A percentile compares a stretch with the other conserved stretches of the same genome.
Evolutionary conservation across 2,797 vertebrate species (phyloP).

Genomic region (Hippopotamyrus pictus): DNA sequence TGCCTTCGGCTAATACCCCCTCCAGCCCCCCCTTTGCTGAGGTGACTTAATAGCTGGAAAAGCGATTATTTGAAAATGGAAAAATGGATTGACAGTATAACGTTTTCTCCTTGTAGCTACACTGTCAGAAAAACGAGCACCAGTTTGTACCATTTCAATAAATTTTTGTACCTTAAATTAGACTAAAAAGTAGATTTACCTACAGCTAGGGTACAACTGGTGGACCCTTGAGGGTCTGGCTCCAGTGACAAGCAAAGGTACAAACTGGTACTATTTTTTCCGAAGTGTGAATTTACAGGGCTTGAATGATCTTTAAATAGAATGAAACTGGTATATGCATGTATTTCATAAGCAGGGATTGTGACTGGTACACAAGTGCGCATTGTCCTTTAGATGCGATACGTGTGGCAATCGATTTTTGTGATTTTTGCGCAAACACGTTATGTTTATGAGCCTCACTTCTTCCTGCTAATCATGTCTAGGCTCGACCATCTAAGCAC

Average conservation of each 20-base stretch:
- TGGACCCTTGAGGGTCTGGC: neutral
- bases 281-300: neutral
- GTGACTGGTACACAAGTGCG: no score
- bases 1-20: neutral
- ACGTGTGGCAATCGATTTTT: no score
- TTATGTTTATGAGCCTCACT: no score
- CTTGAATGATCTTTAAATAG: neutral
- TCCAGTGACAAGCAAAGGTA: neutral
- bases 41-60: neutral
- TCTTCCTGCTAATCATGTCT: no score
- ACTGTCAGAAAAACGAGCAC: no score
- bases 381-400: no score
- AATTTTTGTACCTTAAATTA: neutral
- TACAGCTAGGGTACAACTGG: neutral
- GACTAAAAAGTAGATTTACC: neutral
- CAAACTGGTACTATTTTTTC: neutral
- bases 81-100: neutral
- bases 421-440: no score
- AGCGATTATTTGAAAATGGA: neutral
- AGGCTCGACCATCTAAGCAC: no score
- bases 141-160: neutral
- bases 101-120: neutral
- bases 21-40: neutral
- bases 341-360: neutral
- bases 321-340: neutral